Percentiles rank a stretch among this genome's conserved stretches.
phyloP scores from a whole-genome alignment of 2,797 vertebrate species.

The Graptemys geographica region DNA sequence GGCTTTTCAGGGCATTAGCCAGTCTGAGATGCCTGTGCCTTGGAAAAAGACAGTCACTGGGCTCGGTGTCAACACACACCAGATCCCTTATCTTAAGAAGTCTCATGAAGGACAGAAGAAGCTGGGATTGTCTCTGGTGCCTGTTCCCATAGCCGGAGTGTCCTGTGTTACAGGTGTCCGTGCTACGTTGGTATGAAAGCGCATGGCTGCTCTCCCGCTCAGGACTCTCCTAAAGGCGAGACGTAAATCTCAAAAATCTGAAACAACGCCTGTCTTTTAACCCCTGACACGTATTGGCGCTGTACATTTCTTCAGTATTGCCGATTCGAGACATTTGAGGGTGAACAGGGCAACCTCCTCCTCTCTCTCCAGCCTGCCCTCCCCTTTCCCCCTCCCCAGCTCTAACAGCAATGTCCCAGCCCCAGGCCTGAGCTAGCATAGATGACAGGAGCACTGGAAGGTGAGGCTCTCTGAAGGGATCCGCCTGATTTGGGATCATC shows the following conservation, averaged over 20 bases:
- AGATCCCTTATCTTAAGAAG: not conserved
- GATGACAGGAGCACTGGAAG: not conserved
- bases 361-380: not conserved
- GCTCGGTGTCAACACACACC: not conserved
- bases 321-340: not conserved
- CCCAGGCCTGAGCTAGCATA: not conserved
- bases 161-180: not conserved
- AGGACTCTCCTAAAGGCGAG: not conserved
- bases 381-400: not conserved
- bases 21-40: too few species aligned
- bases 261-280: not conserved
- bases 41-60: not conserved
- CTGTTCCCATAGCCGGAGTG: not conserved
- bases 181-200: not conserved
- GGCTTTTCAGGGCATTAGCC: not conserved
- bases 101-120: not conserved
- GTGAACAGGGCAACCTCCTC: not conserved
- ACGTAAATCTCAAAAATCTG: not conserved
- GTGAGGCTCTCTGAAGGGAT: not conserved
- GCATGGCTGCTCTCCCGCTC: not conserved
- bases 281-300: not conserved
- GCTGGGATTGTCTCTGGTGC: not conserved
- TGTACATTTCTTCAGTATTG: not conserved
- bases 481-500: not conserved
- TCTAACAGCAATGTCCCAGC: not conserved